A percentile compares a stretch with the other conserved stretches of the same genome.
Evolutionary conservation across 2,113 vertebrate genomes (phyloP).

Genomic region (Corythaixoides concolor): DNA sequence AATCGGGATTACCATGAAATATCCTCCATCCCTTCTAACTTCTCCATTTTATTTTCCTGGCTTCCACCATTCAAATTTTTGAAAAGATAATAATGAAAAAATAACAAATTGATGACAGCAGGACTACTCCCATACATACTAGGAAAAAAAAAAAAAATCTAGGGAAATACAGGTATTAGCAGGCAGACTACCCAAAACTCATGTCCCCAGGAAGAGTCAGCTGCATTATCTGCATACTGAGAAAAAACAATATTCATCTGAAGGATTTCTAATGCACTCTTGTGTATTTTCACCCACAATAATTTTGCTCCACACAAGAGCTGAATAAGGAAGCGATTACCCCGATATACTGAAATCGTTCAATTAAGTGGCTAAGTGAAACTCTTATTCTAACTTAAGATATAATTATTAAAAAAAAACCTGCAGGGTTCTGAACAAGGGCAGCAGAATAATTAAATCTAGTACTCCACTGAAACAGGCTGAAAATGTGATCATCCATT

Average conservation of each 20-base stretch:
- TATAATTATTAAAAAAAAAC: neutral
- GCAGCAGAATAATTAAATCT: slow-evolving; percentile 52
- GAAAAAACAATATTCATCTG: neutral
- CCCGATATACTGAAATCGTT: neutral
- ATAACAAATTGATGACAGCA: neutral
- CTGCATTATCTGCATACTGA: neutral
- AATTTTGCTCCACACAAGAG: neutral
- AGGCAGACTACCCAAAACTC: neutral
- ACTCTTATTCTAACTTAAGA: neutral
- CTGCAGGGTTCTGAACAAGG: slow-evolving; percentile 19
- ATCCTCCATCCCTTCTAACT: neutral
- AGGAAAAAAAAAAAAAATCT: neutral
- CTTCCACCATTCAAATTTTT: neutral
- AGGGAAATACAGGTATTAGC: neutral
- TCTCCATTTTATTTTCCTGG: accelerated
- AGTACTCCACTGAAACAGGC: slow-evolving; percentile 10
- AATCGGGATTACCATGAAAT: neutral
- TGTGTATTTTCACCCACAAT: neutral
- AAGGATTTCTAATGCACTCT: neutral
- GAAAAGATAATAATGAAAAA: neutral
- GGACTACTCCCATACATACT: neutral
- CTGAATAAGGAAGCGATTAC: neutral
- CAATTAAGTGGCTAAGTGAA: neutral
- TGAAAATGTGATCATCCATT: slow-evolving; percentile 48
- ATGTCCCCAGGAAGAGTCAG: neutral